phyloP scores from a whole-genome alignment of 2,888 invertebrate species.

The Catocala fraxini region DNA sequence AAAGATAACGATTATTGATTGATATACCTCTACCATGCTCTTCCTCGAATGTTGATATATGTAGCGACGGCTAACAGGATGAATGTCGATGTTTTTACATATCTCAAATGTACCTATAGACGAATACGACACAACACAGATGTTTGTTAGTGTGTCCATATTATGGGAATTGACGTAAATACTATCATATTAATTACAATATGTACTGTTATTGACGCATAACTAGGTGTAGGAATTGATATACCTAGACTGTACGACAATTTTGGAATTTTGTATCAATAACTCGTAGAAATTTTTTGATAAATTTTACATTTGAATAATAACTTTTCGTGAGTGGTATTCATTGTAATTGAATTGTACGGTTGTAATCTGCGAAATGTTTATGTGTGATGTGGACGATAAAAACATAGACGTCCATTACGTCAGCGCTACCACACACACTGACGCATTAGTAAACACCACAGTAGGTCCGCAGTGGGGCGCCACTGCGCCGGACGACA shows the following conservation, averaged over 20 bases:
- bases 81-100: slow-evolving; percentile 49
- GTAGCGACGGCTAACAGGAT: slow-evolving; percentile 28
- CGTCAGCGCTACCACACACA: no score
- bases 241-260: slow-evolving; percentile 37
- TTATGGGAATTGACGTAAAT: slow-evolving; percentile 47
- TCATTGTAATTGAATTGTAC: neutral
- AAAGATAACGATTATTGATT: slow-evolving; percentile 5
- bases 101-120: slow-evolving; percentile 49
- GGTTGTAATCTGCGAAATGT: no score
- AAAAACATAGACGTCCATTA: no score
- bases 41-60: slow-evolving; percentile 28
- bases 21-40: neutral
- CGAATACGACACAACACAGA: slow-evolving; percentile 20
- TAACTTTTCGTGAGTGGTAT: no score
- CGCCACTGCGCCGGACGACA: no score
- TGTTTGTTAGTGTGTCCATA: slow-evolving; percentile 33
- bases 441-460: no score
- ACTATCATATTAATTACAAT: slow-evolving; percentile 27
- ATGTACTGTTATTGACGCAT: slow-evolving; percentile 46
- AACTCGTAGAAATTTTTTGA: slow-evolving; percentile 68
- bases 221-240: slow-evolving; percentile 66
- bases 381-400: no score
- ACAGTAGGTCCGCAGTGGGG: no score
- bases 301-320: slow-evolving; percentile 63
- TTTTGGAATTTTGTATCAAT: slow-evolving; percentile 60